Conservation (phyloP, 2,888 invertebrate species). For the Diarsia mendica region DNA sequence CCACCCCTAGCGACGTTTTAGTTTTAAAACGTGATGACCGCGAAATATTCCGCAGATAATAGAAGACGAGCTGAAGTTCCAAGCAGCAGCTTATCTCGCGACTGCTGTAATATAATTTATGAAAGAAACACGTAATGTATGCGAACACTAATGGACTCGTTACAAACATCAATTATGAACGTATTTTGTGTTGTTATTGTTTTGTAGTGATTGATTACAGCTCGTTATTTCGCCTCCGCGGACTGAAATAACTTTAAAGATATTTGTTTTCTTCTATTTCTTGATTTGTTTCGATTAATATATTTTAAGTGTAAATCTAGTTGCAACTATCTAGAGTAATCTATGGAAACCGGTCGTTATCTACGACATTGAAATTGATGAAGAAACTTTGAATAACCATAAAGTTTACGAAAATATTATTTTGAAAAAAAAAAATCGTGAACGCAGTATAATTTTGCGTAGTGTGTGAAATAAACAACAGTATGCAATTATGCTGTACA, state of each 20-base stretch:
- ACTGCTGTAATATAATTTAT: constrained; percentile 14
- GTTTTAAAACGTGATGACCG: constrained; percentile 22
- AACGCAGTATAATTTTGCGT: neutral
- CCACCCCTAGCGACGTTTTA: neutral
- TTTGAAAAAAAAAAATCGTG: neutral
- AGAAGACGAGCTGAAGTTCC: constrained; percentile 26
- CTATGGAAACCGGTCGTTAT: neutral
- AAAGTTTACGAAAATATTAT: neutral
- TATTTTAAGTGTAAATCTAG: neutral
- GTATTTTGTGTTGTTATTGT: constrained; percentile 30
- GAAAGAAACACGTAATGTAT: constrained; percentile 19
- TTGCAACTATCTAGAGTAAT: neutral
- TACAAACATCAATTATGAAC: constrained; percentile 25
- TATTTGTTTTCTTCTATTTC: constrained; percentile 2
- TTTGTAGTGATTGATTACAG: constrained; percentile 36
- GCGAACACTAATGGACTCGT: constrained; percentile 28
- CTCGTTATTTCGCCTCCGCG: constrained; percentile 14
- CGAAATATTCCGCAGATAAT: constrained; percentile 55
- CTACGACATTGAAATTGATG: neutral
- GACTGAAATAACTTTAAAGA: constrained; percentile 5
- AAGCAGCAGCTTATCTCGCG: constrained; percentile 17
- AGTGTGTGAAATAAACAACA: too few species aligned
- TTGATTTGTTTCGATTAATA: neutral
- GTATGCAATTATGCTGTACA: too few species aligned
- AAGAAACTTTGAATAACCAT: neutral